phyloP scores from a whole-genome alignment of 2,888 invertebrate species.

The Stratiomys singularior region DNA sequence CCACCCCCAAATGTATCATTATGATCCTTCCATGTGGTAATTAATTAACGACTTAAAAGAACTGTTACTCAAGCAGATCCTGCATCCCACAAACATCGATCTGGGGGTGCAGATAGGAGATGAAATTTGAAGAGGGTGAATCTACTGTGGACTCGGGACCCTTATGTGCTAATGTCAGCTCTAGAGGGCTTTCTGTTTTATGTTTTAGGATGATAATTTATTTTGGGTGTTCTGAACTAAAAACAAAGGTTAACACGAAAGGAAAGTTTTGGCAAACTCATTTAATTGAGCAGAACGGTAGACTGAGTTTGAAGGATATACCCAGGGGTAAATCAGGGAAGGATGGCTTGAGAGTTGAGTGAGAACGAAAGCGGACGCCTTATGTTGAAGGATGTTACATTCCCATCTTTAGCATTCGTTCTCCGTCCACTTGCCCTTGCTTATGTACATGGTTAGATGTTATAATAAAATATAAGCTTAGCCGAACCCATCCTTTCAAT shows the following conservation, averaged over 20 bases:
- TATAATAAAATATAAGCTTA: slow-evolving; percentile 41
- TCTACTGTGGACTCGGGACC: slow-evolving; percentile 44
- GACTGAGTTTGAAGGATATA: slow-evolving; percentile 42
- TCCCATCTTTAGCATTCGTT: slow-evolving; percentile 15
- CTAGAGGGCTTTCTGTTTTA: slow-evolving; percentile 49
- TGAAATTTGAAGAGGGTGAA: slow-evolving; percentile 44
- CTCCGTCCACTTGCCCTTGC: neutral
- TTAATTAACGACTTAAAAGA: slow-evolving; percentile 53
- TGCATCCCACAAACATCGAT: slow-evolving; percentile 38
- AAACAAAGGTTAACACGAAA: slow-evolving; percentile 52
- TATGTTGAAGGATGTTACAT: slow-evolving; percentile 12
- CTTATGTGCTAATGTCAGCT: slow-evolving; percentile 51
- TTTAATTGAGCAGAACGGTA: slow-evolving; percentile 50
- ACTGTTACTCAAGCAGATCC: slow-evolving; percentile 51
- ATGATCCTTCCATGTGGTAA: slow-evolving; percentile 51
- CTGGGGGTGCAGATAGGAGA: neutral
- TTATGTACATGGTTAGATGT: slow-evolving; percentile 34
- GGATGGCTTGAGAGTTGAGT: slow-evolving; percentile 18
- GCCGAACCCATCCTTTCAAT: slow-evolving; percentile 49
- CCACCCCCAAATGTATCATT: slow-evolving; percentile 48
- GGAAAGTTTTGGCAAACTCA: slow-evolving; percentile 51
- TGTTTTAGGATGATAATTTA: slow-evolving; percentile 51
- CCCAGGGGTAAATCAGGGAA: slow-evolving; percentile 41
- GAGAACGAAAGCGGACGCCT: slow-evolving; percentile 13
- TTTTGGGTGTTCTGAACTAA: slow-evolving; percentile 49